phyloP scores from a whole-genome alignment of 2,113 vertebrate species.

The Nycticebus coucang region DNA sequence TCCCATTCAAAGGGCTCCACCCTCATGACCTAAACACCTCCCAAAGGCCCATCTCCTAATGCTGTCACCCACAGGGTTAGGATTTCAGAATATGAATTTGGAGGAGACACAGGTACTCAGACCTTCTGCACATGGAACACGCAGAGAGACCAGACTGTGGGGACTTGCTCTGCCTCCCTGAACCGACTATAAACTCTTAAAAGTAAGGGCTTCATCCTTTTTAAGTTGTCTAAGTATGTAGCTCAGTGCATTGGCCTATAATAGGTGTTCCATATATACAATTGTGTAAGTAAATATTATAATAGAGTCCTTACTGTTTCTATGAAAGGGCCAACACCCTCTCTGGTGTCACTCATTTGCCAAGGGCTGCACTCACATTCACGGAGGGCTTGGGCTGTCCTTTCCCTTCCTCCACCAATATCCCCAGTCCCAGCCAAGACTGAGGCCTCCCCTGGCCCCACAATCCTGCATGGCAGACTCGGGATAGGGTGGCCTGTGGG shows the following conservation, averaged over 20 bases:
- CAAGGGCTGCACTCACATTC: background rate
- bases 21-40: background rate
- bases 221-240: background rate
- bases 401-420: background rate
- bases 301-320: background rate
- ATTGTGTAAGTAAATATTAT: background rate
- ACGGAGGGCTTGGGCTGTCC: background rate
- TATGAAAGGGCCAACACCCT: background rate
- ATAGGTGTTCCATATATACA: background rate
- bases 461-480: background rate
- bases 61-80: background rate
- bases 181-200: background rate
- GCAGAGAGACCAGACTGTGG: background rate
- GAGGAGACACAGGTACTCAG: background rate
- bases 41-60: background rate
- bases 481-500: background rate
- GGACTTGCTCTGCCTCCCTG: background rate
- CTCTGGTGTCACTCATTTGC: too few species aligned
- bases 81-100: too few species aligned
- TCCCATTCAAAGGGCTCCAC: background rate
- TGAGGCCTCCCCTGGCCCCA: too few species aligned
- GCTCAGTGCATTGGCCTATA: background rate
- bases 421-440: background rate
- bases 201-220: background rate
- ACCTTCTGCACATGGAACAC: background rate